phyloP scores from a whole-genome alignment of 2,113 vertebrate genomes.

The Emydocephalus ijimae region DNA sequence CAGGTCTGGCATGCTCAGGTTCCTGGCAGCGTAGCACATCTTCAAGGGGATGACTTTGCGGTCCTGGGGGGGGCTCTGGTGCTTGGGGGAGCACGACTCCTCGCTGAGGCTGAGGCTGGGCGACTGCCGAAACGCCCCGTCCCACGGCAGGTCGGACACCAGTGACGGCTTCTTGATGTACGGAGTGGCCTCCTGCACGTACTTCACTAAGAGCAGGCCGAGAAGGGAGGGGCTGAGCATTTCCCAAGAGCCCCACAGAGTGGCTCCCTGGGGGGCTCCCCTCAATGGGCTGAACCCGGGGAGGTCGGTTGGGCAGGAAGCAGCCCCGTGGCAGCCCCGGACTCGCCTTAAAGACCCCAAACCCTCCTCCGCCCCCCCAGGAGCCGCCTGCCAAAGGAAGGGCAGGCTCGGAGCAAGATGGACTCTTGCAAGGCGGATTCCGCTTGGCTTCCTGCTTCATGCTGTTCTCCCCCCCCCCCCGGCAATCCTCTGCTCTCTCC shows the following conservation, averaged over 20 bases:
- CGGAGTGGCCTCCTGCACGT: constrained; percentile 92
- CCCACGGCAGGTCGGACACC: constrained; percentile 91
- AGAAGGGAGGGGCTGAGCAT: neutral
- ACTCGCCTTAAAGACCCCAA: neutral
- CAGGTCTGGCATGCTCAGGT: constrained; percentile 94
- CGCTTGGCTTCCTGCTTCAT: neutral
- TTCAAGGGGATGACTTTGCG: constrained; percentile 90
- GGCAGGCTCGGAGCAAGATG: neutral
- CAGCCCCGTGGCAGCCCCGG: neutral
- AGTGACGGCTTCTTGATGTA: constrained; percentile 92
- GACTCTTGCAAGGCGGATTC: neutral
- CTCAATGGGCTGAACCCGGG: neutral
- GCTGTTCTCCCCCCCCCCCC: neutral
- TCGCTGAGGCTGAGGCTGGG: constrained; percentile 86
- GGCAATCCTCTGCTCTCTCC: neutral
- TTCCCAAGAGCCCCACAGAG: neutral
- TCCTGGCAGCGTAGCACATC: constrained; percentile 94
- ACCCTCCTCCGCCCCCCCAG: too few species aligned
- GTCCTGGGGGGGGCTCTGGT: constrained; percentile 75
- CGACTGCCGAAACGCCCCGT: constrained; percentile 76
- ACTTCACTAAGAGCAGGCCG: constrained; percentile 77
- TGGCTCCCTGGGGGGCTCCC: neutral
- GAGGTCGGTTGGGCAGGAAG: neutral
- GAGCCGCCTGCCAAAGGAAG: neutral
- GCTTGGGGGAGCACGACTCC: constrained; percentile 85